Percentiles rank a stretch among this genome's conserved stretches.
Conservation (phyloP, 2,888 invertebrate species). For the Hirtodrosophila alboralis region DNA sequence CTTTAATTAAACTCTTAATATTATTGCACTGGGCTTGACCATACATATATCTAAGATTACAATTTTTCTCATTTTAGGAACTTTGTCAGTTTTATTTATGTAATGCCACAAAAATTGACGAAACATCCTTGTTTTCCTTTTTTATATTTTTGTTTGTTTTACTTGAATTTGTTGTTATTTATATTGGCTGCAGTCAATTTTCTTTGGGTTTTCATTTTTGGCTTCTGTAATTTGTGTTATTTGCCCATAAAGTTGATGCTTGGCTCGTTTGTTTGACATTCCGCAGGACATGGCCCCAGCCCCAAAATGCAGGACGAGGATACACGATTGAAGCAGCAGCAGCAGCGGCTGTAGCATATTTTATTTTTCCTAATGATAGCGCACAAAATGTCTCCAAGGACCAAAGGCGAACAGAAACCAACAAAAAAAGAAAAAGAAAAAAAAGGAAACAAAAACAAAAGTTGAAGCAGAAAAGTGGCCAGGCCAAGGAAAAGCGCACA, state of each 20-base stretch:
- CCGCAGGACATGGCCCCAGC: conserved; percentile 70
- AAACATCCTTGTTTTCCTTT: conserved; percentile 53
- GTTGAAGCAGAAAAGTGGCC: conserved; percentile 36
- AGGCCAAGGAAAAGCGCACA: conserved; percentile 68
- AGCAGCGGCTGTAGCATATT: conserved; percentile 65
- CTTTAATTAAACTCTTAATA: conserved; percentile 1
- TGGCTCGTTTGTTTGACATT: conserved; percentile 79
- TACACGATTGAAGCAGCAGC: conserved; percentile 24
- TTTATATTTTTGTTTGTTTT: conserved; percentile 16
- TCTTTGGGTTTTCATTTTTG: conserved; percentile 47
- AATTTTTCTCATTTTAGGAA: background rate
- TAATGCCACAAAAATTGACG: conserved; percentile 60
- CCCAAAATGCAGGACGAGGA: conserved; percentile 11
- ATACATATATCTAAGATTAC: background rate
- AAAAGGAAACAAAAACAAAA: conserved; percentile 10
- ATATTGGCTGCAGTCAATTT: conserved; percentile 50
- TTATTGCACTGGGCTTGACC: conserved; percentile 11
- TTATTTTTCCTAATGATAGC: conserved; percentile 80
- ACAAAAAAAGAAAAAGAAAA: conserved; percentile 13
- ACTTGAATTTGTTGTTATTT: conserved; percentile 13
- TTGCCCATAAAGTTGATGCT: conserved; percentile 75
- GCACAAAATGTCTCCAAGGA: conserved; percentile 69
- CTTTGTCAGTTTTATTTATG: conserved; percentile 22
- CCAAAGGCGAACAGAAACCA: conserved; percentile 24
- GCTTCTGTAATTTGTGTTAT: conserved; percentile 65